These are phyloP conservation scores for Tamias sibiricus DNA, from an alignment of 2,113 vertebrate species.

Conservation along the genomic window DNA sequence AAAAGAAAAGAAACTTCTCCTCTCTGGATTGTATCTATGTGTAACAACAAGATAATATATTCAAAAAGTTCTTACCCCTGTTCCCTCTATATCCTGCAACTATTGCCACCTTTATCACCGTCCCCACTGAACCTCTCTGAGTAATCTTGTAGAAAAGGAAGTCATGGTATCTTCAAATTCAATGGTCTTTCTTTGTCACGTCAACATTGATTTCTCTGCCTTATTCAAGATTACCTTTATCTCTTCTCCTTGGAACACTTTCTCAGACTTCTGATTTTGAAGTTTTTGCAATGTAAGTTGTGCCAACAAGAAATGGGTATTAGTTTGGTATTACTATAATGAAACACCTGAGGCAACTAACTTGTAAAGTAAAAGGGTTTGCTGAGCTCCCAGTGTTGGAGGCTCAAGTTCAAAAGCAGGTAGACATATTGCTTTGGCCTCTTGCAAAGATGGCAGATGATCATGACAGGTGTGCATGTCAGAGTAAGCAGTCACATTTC, in stretches of 20 bases:
- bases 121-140: accelerated
- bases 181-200: background rate
- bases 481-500: background rate
- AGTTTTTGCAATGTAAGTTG: background rate
- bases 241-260: background rate
- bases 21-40: background rate
- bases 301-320: background rate
- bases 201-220: background rate
- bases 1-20: no score
- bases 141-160: background rate
- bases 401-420: background rate
- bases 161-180: background rate
- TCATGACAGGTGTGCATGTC: no score
- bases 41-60: background rate
- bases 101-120: accelerated
- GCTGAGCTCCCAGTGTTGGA: background rate
- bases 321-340: background rate
- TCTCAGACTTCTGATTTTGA: background rate
- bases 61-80: background rate
- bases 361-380: background rate
- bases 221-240: background rate
- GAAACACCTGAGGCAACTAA: background rate
- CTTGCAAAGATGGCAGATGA: background rate
- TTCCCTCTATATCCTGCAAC: accelerated
- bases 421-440: background rate